Evolutionary conservation across 53 echinoderm and acorn worm species (phyloP).

Genomic region (Pentamera pediparva): DNA sequence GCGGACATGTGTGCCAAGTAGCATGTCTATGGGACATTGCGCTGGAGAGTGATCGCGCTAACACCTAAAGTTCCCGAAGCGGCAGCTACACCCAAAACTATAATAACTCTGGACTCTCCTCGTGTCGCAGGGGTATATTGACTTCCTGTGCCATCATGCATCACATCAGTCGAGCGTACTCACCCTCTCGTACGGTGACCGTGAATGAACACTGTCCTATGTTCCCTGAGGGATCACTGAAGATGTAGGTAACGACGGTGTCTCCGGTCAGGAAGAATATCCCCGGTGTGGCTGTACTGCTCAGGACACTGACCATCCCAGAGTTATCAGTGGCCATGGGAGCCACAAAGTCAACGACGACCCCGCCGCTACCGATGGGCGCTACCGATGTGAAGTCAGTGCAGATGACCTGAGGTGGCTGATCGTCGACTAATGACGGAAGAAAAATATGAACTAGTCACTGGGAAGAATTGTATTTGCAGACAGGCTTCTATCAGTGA

Average conservation of each 20-base stretch:
- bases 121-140: neutral
- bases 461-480: too few species aligned
- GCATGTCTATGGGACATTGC: too few species aligned
- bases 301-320: neutral
- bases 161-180: neutral
- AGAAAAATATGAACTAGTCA: too few species aligned
- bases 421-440: conserved; percentile 19
- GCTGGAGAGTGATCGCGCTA: too few species aligned
- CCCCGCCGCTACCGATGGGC: neutral
- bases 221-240: conserved; percentile 29
- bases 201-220: conserved; percentile 24
- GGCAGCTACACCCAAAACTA: too few species aligned
- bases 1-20: too few species aligned
- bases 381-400: conserved; percentile 10
- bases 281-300: conserved; percentile 21
- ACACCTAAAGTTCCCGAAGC: too few species aligned
- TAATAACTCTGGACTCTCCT: neutral
- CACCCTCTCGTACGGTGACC: conserved; percentile 27
- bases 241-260: conserved; percentile 33
- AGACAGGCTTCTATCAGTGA: too few species aligned
- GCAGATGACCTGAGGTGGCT: conserved; percentile 31
- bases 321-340: conserved; percentile 18
- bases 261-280: conserved; percentile 5
- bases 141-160: neutral
- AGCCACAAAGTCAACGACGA: conserved; percentile 1